phyloP scores from a whole-genome alignment of 2,888 invertebrate genomes.

The Liopterus haemorrhoidalis region DNA sequence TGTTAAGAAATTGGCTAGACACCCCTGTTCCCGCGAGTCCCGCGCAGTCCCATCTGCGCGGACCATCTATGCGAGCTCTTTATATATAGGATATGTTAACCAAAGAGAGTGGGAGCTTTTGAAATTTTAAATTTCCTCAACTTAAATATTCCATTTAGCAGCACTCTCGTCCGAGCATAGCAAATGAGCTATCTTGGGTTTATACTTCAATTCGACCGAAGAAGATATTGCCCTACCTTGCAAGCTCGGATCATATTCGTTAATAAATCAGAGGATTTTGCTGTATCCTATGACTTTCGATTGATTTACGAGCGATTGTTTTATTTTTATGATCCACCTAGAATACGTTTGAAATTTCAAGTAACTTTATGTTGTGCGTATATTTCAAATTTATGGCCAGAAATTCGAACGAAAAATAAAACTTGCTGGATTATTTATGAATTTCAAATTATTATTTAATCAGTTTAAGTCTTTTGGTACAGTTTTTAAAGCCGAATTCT shows the following conservation, averaged over 20 bases:
- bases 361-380: too few relatives aligned
- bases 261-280: conserved; percentile 34
- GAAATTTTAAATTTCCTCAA: conserved; percentile 38
- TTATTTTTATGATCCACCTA: too few relatives aligned
- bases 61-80: conserved; percentile 26
- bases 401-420: too few relatives aligned
- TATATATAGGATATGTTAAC: conserved; percentile 38
- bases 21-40: background rate
- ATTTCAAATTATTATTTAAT: too few relatives aligned
- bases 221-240: conserved; percentile 30
- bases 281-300: background rate
- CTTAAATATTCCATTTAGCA: conserved; percentile 39
- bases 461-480: too few relatives aligned
- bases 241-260: conserved; percentile 34
- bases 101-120: conserved; percentile 31
- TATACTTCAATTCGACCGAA: conserved; percentile 18
- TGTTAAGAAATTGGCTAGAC: too few relatives aligned
- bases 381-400: conserved; percentile 9
- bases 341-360: too few relatives aligned
- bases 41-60: conserved; percentile 11
- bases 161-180: conserved; percentile 25
- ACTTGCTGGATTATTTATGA: too few relatives aligned
- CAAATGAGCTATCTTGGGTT: conserved; percentile 19
- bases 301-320: background rate
- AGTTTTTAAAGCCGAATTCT: too few relatives aligned